Evolutionary conservation across 2,113 vertebrate species (phyloP), one percentile per base, ranked within the genome.

Genomic region (Seriola quinqueradiata): DNA sequence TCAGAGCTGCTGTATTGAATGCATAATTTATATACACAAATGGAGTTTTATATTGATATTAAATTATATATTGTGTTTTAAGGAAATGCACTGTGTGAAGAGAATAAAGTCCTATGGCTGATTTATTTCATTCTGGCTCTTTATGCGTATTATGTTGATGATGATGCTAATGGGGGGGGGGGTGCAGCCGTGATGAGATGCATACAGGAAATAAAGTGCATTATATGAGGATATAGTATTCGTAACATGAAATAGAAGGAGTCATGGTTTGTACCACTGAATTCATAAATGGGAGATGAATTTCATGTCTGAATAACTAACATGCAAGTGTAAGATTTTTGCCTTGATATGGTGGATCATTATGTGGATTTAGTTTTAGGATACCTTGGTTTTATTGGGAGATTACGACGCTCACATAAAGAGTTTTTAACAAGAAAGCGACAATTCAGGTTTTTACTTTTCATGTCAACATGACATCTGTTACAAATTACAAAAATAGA

Each of bases 41-140:
- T 92, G 84, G 90, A 94, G 91, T 94, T 94, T 94, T 94, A 93
- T 94, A 94, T 93, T 92, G 89, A 92, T 91, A 93, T 90, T 83
- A 90, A 92, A 93, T 91, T 93, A 92, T 92, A 91, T 90, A 92
- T 93, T 91, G 91, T 94, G 89, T 93, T 92, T 90, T 90, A 91
- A 90, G 82, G 83, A 93, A 92, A 91, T 92, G 87, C 90, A 92
- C 91, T 91, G 93, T 94, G 91, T 94, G 90, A 92, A 89, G 77
- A 90, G 75, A 94, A 92, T 94, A 94, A 94, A 94, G 74, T 89
- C 76, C 82, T 85, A 85, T 90, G 86, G 78, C 85, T 91, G 81
- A 61, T 84, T 75, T 87, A 73, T 77, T 75, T 75, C 50, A 72
- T 73, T 57, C 65, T 11, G 63, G 14, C 73, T 90, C 65, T 58